A percentile compares a stretch with the other conserved stretches of the same genome.
Evolutionary conservation across 1,140 invertebrate species (phyloP).

Genomic region (Asbolus verrucosus): DNA sequence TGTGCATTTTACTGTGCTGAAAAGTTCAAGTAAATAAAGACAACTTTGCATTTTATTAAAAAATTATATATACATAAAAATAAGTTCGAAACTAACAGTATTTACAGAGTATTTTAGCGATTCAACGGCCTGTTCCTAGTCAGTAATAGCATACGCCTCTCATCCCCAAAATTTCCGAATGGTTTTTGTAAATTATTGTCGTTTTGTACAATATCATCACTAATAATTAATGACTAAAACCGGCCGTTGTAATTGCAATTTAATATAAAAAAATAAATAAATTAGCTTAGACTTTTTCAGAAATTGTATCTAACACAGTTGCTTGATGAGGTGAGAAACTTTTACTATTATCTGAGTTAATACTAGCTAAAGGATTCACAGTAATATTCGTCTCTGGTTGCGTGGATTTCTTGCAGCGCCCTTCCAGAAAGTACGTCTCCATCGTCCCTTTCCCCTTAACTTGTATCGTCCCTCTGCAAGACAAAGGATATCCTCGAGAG

Average conservation of each 20-base stretch:
- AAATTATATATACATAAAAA: slow-evolving; percentile 58
- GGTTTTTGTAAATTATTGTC: slow-evolving; percentile 45
- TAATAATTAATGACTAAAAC: slow-evolving; percentile 6
- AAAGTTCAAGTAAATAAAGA: not conserved
- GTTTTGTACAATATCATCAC: slow-evolving; percentile 38
- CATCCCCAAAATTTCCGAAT: too few relatives aligned
- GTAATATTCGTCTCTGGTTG: slow-evolving; percentile 59
- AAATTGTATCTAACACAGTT: slow-evolving; percentile 56
- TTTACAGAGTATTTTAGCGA: slow-evolving; percentile 56
- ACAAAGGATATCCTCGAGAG: slow-evolving; percentile 79
- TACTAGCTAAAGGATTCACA: slow-evolving; percentile 59
- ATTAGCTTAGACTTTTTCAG: slow-evolving; percentile 52
- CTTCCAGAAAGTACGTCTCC: slow-evolving; percentile 91
- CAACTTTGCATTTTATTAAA: slow-evolving; percentile 51
- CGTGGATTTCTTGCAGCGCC: slow-evolving; percentile 56
- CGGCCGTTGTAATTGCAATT: not conserved
- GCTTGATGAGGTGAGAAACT: slow-evolving; percentile 28
- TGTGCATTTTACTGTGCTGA: too few relatives aligned
- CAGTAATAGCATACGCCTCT: slow-evolving; percentile 15
- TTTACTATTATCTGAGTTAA: slow-evolving; percentile 44
- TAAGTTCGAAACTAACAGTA: slow-evolving; percentile 55
- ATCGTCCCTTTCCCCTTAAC: slow-evolving; percentile 96
- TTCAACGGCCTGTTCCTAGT: slow-evolving; percentile 19
- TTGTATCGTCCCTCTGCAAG: slow-evolving; percentile 84
- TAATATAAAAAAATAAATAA: slow-evolving; percentile 38